Base-by-base conservation (phyloP, 2,888 invertebrate genomes). In the Cataglyphis cursor region DNA sequence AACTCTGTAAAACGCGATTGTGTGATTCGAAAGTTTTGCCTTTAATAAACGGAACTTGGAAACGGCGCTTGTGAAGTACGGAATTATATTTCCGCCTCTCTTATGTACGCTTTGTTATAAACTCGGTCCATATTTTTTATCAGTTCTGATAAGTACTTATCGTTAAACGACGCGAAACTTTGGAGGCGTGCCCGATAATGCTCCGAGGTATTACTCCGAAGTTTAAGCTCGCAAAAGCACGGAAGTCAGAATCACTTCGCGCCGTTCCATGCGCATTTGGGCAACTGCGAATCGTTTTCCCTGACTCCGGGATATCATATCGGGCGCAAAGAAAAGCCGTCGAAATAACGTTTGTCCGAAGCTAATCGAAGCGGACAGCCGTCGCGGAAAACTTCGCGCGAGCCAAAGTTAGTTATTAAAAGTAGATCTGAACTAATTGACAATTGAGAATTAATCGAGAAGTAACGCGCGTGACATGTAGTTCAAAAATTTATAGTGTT, bases 281-380 rank as follows among this genome's bases (percentile, higher is more conserved):
- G 21, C 64, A 66, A 82, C 64, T 59, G 81, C 57, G 41, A 74
- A 62, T 76, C 65, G 64, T 59, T 76, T 51, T 59, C 64, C 28
- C 35, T 59, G 9, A 24, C n/a, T 24, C 24, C 35, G 21, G 44
- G 44, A 76, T 76, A 82, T 82, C 78, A 66, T 78, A 78, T 82
- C 66, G 78, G 66, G 65, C 59, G 48, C 59, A 62, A 75, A 75
- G 65, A 65, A 82, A 82, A 66, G n/a, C 35, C 44, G 59, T 65
- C 65, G 54, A 64, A 78, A 65, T 84, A 81, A 81, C 66, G 51
- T 54, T 62, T 57, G 74, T 35, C 68, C n/a, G 51, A 54, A 66
- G 81, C 74, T 81, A 82, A 82, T 84, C 84, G 81, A 74, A 81
- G 84, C 44, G 81, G 73, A 73, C 65, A 62, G 73, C 72, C 70